Conservation (phyloP, 2,797 vertebrate genomes). For the Sorex maritimensis region DNA sequence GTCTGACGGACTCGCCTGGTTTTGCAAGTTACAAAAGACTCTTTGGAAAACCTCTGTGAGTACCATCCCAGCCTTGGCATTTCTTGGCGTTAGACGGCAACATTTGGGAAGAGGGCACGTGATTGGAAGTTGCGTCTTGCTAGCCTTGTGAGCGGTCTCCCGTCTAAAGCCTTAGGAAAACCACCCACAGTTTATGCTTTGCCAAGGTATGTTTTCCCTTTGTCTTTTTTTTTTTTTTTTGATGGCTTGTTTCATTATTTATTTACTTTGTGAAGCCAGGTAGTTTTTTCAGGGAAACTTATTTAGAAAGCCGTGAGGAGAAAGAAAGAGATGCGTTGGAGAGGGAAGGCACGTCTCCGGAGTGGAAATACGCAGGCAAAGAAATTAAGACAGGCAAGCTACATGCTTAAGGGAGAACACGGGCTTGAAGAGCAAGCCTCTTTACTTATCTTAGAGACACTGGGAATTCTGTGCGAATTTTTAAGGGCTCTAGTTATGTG, state of each 20-base stretch:
- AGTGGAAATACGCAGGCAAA: too few species aligned
- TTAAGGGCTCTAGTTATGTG: constrained; percentile 20
- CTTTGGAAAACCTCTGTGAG: constrained; percentile 62
- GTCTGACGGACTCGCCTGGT: constrained; percentile 66
- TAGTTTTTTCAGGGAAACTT: too few species aligned
- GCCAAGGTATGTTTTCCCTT: constrained; percentile 75
- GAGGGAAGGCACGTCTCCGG: too few species aligned
- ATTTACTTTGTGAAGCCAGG: too few species aligned
- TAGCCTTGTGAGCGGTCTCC: neutral
- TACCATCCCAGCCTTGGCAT: constrained; percentile 57
- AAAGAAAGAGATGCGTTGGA: too few species aligned
- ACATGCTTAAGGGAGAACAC: too few species aligned
- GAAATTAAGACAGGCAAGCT: too few species aligned
- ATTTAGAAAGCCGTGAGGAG: too few species aligned
- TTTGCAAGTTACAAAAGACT: constrained; percentile 72
- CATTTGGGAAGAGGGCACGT: constrained; percentile 61
- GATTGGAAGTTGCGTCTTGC: constrained; percentile 11
- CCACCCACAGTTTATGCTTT: neutral
- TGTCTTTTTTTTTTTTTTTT: too few species aligned
- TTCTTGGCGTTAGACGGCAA: constrained; percentile 54
- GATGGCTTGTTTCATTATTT: too few species aligned
- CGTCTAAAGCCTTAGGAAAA: constrained; percentile 25
- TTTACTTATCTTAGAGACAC: neutral
- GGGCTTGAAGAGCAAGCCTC: too few species aligned
- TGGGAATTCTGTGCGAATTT: neutral